These are phyloP conservation scores for Sepioteuthis lessoniana DNA, from an alignment of 2,888 invertebrate genomes.

Conservation along the genomic window DNA sequence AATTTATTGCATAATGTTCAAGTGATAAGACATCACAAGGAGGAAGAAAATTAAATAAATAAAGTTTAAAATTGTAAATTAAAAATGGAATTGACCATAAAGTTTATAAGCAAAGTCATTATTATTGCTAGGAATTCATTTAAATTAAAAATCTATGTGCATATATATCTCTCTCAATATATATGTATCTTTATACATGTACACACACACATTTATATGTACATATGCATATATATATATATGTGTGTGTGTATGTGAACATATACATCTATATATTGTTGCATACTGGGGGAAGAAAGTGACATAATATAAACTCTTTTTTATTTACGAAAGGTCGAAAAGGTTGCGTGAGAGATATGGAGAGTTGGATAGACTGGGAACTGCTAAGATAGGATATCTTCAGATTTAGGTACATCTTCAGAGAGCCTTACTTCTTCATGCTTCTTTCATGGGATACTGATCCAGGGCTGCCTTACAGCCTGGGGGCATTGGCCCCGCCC, in stretches of 20 bases:
- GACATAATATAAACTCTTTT: too few species aligned
- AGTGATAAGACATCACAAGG: background rate
- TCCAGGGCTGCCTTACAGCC: too few species aligned
- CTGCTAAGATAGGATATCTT: too few species aligned
- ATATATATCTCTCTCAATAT: background rate
- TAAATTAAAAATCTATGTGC: background rate
- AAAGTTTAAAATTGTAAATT: background rate
- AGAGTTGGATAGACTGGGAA: too few species aligned
- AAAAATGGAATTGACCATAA: background rate
- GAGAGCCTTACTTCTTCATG: too few species aligned
- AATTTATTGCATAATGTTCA: background rate
- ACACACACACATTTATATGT: background rate
- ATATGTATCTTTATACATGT: background rate
- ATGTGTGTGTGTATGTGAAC: background rate
- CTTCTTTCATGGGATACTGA: too few species aligned
- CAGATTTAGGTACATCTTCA: too few species aligned
- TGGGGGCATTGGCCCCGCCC: too few species aligned
- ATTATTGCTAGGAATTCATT: background rate
- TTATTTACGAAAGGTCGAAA: too few species aligned
- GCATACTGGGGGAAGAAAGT: too few species aligned
- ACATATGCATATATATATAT: background rate
- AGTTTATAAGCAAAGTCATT: background rate
- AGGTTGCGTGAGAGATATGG: too few species aligned
- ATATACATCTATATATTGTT: background rate
- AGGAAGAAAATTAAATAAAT: background rate